phyloP scores from a whole-genome alignment of 1,140 invertebrate species.

The Limonius californicus region DNA sequence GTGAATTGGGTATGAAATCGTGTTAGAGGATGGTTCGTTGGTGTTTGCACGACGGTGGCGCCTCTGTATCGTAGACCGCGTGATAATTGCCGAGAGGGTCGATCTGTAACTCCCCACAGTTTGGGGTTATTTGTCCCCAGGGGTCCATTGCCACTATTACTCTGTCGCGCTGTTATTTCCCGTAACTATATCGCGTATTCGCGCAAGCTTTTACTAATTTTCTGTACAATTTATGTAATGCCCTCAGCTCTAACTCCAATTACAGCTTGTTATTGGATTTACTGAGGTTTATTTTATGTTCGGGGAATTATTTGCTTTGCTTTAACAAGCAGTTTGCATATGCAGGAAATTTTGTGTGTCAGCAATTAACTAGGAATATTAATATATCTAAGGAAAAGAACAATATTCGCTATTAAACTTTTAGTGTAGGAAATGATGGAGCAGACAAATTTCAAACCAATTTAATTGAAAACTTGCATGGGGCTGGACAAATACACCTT shows the following conservation, averaged over 20 bases:
- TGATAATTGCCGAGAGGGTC: constrained; percentile 39
- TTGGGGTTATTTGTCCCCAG: constrained; percentile 42
- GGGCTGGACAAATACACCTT: too few species aligned
- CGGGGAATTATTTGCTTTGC: not conserved
- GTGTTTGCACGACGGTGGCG: constrained; percentile 17
- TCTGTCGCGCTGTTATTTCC: constrained; percentile 37
- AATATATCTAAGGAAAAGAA: too few species aligned
- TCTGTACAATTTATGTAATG: constrained; percentile 24
- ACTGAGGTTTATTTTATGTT: not conserved
- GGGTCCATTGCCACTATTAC: constrained; percentile 43
- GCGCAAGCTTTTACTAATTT: constrained; percentile 25
- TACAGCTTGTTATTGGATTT: not conserved
- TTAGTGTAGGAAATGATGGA: too few species aligned
- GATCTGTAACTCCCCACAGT: constrained; percentile 34
- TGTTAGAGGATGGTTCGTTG: constrained; percentile 1
- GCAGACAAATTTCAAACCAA: too few species aligned
- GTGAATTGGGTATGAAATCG: constrained; percentile 2
- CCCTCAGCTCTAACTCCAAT: constrained; percentile 1
- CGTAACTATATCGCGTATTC: constrained; percentile 24
- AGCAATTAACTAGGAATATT: too few species aligned
- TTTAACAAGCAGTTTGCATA: not conserved
- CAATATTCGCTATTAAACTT: too few species aligned
- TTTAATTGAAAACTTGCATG: too few species aligned
- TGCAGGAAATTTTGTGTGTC: too few species aligned
- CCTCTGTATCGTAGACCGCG: constrained; percentile 33